Evolutionary conservation across 2,113 vertebrate species (phyloP).

Genomic region (Tamias sibiricus): DNA sequence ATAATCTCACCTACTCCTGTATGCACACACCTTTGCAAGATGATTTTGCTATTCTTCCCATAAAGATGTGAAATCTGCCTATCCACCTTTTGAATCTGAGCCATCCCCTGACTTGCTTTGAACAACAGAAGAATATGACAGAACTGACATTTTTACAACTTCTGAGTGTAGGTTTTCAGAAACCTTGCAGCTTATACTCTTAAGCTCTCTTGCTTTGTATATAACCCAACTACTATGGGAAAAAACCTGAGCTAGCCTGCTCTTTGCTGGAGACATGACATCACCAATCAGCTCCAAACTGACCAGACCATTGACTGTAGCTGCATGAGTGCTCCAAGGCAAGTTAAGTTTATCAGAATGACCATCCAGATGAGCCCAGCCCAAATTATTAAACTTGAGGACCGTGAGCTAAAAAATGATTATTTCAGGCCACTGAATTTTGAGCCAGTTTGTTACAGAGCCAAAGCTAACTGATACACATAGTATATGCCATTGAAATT

Average conservation of each 20-base stretch:
- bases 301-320: neutral
- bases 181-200: neutral
- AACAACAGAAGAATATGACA: neutral
- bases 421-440: neutral
- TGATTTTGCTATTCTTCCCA: neutral
- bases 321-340: neutral
- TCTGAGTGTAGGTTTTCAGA: neutral
- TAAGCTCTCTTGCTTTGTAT: neutral
- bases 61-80: neutral
- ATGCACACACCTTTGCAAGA: neutral
- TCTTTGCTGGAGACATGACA: neutral
- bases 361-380: neutral
- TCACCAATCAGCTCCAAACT: neutral
- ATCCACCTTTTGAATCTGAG: neutral
- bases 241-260: neutral
- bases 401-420: neutral
- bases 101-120: neutral
- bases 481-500: neutral
- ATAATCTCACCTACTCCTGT: neutral
- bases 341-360: neutral
- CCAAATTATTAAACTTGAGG: neutral
- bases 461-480: neutral
- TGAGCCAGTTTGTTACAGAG: neutral
- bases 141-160: neutral
- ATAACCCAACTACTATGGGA: neutral